Conservation (phyloP, 2,888 invertebrate species). For the Cremastobaeus sp. region DNA sequence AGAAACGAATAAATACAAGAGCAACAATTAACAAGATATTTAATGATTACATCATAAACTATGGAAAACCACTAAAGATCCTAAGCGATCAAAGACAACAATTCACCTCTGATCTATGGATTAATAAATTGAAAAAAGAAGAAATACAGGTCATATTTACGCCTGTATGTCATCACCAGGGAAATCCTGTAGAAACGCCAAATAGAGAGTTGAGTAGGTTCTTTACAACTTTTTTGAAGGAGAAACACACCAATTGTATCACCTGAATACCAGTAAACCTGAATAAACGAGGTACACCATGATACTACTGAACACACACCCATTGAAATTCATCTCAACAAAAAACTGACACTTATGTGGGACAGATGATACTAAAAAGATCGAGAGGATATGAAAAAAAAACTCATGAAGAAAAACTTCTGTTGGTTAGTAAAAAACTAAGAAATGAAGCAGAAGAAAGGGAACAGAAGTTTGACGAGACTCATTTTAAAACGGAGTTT, state of each 20-base stretch:
- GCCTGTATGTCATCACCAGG: slow-evolving; percentile 5
- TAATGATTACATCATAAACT: too few species aligned
- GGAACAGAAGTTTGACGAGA: too few species aligned
- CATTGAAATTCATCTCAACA: background rate
- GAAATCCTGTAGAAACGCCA: background rate
- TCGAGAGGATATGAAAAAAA: too few species aligned
- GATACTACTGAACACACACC: background rate
- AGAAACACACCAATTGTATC: background rate
- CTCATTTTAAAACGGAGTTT: too few species aligned
- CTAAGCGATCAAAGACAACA: background rate
- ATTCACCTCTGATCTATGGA: background rate
- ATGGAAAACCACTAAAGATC: too few species aligned
- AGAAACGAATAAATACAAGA: background rate
- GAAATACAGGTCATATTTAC: background rate
- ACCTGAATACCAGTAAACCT: background rate
- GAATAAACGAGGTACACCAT: slow-evolving; percentile 5
- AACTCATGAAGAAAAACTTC: too few species aligned
- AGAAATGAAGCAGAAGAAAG: too few species aligned
- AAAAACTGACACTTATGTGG: too few species aligned
- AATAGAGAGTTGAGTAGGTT: background rate
- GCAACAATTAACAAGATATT: background rate
- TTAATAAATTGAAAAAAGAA: background rate
- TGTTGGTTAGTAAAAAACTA: too few species aligned
- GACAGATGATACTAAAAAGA: too few species aligned
- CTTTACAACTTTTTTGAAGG: background rate